A percentile compares a stretch with the other conserved stretches of the same genome.
phyloP scores from a whole-genome alignment of 2,113 vertebrate species.

The Hyaena hyaena region DNA sequence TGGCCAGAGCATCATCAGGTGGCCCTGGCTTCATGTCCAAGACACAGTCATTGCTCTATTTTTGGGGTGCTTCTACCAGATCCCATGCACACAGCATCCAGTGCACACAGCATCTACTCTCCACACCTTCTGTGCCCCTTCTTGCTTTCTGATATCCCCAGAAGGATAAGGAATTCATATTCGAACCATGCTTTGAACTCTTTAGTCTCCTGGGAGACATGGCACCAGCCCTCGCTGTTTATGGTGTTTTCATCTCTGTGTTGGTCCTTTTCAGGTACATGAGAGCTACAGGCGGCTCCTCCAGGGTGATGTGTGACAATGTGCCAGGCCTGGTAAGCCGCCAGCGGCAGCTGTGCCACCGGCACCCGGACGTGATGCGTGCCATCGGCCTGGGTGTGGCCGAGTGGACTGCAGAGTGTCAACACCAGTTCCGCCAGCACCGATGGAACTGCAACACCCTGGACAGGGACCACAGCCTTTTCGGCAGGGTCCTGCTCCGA shows the following conservation, averaged over 20 bases:
- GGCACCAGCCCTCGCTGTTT: neutral
- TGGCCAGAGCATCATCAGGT: neutral
- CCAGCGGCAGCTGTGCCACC: conserved; percentile 96
- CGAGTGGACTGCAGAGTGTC: conserved; percentile 96
- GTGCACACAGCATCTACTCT: neutral
- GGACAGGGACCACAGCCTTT: conserved; percentile 92
- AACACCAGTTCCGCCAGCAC: conserved; percentile 96
- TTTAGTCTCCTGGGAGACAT: neutral
- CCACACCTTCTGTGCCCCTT: neutral
- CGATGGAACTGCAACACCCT: conserved; percentile 97
- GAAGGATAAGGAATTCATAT: neutral
- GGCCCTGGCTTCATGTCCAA: neutral
- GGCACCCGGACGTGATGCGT: conserved; percentile 94
- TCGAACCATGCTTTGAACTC: neutral
- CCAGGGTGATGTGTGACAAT: conserved; percentile 97
- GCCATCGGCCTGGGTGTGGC: conserved; percentile 92
- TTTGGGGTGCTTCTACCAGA: neutral
- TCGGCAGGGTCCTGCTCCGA: conserved; percentile 92
- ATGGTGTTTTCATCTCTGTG: neutral
- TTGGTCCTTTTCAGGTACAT: conserved; percentile 90
- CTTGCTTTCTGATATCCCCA: neutral
- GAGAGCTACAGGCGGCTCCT: conserved; percentile 92
- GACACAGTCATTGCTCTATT: neutral
- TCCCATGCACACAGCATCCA: neutral
- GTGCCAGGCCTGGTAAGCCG: conserved; percentile 95